Base-by-base conservation (phyloP, 2,888 invertebrate species). In the Sinotaia quadrata region DNA sequence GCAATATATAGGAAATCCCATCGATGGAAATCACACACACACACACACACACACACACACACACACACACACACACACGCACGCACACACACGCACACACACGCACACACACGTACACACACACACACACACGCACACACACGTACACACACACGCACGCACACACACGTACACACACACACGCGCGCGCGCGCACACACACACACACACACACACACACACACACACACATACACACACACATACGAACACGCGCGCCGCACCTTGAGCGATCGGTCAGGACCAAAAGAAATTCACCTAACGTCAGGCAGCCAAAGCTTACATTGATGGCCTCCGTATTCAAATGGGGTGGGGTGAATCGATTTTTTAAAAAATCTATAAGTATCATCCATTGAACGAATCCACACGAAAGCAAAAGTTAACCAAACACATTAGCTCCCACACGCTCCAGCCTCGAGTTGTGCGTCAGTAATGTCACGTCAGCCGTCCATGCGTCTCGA, bases 401-500 rank as follows among this genome's bases (percentile, higher is more conserved):
- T n/a, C n/a, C n/a, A n/a, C n/a, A n/a, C n/a, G n/a, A n/a, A n/a
- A n/a, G n/a, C n/a, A n/a, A n/a, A n/a, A n/a, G n/a, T n/a, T n/a
- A 65, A 27, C 65, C 65, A 65, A 65, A 65, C 65, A 65, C 65
- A 56, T 65, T 56, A 54, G 56, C 65, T 56, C 56, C 54, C 37
- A 54, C 65, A 56, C 65, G 37, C 65, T 29, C 41, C 52, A 61
- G n/a, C 47, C 21, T 47, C 47, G 47, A n/a, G 24, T n/a, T 47
- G 21, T 47, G 18, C 47, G 47, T 24, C 24, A 44, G 65, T 56
- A 34, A 37, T 12, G 36, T 4, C 65, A 33, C 65, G 56, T 65
- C 65, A 65, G 56, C 27, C 65, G 65, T 4, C 31, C 44, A 52
- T 21, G 65, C 65, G 65, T 65, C 56, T 65, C 65, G 65, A 65